phyloP scores from a whole-genome alignment of 2,888 invertebrate species.

The Drosophila putrida region DNA sequence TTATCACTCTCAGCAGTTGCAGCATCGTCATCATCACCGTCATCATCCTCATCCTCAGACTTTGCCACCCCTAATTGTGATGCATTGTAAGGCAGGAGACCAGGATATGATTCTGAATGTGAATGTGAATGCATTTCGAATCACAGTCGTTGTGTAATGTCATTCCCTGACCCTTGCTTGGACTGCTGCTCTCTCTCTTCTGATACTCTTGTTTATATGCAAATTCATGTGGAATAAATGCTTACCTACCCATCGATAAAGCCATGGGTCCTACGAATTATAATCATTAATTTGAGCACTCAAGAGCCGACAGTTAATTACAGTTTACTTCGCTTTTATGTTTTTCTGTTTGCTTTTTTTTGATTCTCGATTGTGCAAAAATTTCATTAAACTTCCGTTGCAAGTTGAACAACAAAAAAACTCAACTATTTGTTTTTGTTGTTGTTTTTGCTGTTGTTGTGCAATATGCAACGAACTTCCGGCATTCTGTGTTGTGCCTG shows the following conservation, averaged over 20 bases:
- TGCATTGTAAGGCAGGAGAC: conserved; percentile 46
- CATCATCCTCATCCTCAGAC: conserved; percentile 1
- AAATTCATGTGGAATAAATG: conserved; percentile 74
- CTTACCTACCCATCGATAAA: conserved; percentile 24
- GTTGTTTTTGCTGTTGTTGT: conserved; percentile 44
- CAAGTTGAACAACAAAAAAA: conserved; percentile 23
- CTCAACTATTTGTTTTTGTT: conserved; percentile 21
- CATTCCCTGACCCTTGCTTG: conserved; percentile 24
- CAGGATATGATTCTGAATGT: not conserved
- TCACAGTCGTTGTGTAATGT: conserved; percentile 23
- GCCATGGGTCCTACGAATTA: conserved; percentile 1
- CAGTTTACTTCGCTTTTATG: conserved; percentile 47
- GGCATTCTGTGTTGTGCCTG: conserved; percentile 38
- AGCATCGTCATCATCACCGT: conserved; percentile 8
- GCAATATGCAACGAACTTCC: conserved; percentile 50
- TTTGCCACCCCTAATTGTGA: conserved; percentile 63
- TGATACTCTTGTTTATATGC: conserved; percentile 42
- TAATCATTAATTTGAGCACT: conserved; percentile 34
- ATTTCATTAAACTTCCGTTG: conserved; percentile 55
- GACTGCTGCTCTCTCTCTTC: not conserved
- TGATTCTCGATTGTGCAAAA: conserved; percentile 42
- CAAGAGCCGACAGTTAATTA: conserved; percentile 60
- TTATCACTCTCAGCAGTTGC: conserved; percentile 65
- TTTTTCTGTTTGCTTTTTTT: conserved; percentile 24
- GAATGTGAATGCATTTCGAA: conserved; percentile 41